phyloP scores from a whole-genome alignment of 2,113 vertebrate genomes.

The Pao palembangensis region DNA sequence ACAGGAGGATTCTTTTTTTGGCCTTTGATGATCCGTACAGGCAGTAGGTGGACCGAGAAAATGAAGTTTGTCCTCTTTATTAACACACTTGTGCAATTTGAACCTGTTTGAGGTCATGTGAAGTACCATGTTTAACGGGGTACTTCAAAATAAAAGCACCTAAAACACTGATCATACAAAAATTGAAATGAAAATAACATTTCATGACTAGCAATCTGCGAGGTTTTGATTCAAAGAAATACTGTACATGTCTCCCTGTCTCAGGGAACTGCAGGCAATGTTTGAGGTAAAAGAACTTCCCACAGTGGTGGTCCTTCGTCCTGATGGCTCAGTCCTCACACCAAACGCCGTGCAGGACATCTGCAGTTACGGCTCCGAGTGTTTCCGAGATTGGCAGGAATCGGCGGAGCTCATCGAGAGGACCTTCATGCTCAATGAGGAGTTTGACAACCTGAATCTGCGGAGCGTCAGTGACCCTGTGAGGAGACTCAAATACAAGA shows the following conservation, averaged over 20 bases:
- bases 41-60: slow-evolving; percentile 57
- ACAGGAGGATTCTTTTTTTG: slow-evolving; percentile 81
- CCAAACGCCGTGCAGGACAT: slow-evolving; percentile 81
- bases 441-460: slow-evolving; percentile 72
- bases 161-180: too few species aligned
- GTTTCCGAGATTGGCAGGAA: slow-evolving; percentile 87
- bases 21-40: slow-evolving; percentile 81
- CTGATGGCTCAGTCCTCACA: slow-evolving; percentile 78
- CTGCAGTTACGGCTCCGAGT: slow-evolving; percentile 67
- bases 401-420: slow-evolving; percentile 83
- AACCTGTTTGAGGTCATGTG: not conserved
- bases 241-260: not conserved
- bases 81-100: not conserved
- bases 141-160: too few species aligned
- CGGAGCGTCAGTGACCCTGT: slow-evolving; percentile 82
- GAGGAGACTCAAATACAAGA: slow-evolving; percentile 83
- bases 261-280: slow-evolving; percentile 81
- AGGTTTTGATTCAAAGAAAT: not conserved
- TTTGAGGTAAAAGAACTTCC: slow-evolving; percentile 80
- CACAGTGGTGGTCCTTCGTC: slow-evolving; percentile 83
- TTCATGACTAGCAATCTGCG: not conserved
- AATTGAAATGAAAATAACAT: too few species aligned
- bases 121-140: too few species aligned
- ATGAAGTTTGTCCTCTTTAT: not conserved
- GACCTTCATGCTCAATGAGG: slow-evolving; percentile 83